phyloP scores from a whole-genome alignment of 2,797 vertebrate genomes.

The Oryzias sinensis region DNA sequence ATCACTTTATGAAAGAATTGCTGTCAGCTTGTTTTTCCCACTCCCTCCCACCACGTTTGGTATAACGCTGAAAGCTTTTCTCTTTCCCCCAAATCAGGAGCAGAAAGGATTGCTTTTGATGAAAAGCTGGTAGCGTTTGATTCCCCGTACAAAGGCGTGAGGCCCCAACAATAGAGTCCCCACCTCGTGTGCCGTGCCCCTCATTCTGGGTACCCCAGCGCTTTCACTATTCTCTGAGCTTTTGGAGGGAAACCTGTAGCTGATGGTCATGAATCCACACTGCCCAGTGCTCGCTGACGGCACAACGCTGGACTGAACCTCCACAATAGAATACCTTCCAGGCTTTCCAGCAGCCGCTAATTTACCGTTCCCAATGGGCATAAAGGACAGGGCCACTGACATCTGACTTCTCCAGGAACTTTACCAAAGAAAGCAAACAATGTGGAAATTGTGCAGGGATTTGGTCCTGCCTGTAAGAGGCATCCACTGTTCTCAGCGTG shows the following conservation, averaged over 20 bases:
- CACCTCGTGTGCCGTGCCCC: conserved; percentile 78
- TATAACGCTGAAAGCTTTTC: conserved; percentile 90
- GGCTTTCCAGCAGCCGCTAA: conserved; percentile 69
- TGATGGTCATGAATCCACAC: conserved; percentile 77
- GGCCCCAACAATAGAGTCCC: conserved; percentile 81
- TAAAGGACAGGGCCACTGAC: conserved; percentile 73
- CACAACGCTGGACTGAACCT: conserved; percentile 50
- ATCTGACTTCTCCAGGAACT: conserved; percentile 77
- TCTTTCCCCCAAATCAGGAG: conserved; percentile 65
- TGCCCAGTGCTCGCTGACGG: conserved; percentile 68
- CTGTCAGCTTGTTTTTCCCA: conserved; percentile 80
- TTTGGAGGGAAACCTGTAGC: conserved; percentile 71
- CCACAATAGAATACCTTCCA: conserved; percentile 71
- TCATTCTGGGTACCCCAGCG: conserved; percentile 42
- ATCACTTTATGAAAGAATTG: conserved; percentile 74
- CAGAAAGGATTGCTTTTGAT: conserved; percentile 82
- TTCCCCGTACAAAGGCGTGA: conserved; percentile 84
- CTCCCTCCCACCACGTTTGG: conserved; percentile 74
- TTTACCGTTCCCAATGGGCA: conserved; percentile 74
- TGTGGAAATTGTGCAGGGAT: conserved; percentile 77
- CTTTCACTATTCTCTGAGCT: conserved; percentile 55
- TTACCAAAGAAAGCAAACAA: conserved; percentile 79
- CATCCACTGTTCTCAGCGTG: conserved; percentile 66
- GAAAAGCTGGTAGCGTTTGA: conserved; percentile 90
- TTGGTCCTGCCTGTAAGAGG: conserved; percentile 68